Conservation (phyloP, 2,113 vertebrate species). For the Hypanus sabinus region DNA sequence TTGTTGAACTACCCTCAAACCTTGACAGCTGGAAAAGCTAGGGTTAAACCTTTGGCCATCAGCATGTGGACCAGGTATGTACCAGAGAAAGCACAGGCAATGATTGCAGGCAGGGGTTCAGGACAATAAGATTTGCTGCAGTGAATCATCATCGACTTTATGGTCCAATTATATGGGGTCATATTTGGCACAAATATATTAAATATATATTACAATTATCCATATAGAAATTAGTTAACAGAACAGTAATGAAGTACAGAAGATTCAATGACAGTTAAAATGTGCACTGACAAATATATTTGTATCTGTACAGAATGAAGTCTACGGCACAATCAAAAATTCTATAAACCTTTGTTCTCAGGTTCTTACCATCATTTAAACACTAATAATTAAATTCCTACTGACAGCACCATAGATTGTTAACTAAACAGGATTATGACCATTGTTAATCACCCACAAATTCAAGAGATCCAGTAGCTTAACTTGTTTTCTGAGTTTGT, state of each 20-base stretch:
- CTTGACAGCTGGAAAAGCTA: too few relatives aligned
- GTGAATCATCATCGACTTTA: background rate
- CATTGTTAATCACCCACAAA: background rate
- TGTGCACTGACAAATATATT: background rate
- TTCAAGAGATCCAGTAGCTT: background rate
- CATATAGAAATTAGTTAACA: background rate
- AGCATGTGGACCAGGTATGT: too few relatives aligned
- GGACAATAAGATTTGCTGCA: too few relatives aligned
- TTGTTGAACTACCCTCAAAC: too few relatives aligned
- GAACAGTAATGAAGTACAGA: background rate
- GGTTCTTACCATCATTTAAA: conserved; percentile 1
- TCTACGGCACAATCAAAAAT: background rate
- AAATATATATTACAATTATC: background rate
- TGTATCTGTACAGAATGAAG: conserved; percentile 11
- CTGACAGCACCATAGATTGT: background rate
- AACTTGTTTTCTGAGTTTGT: background rate
- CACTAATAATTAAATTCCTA: background rate
- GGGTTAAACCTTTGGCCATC: too few relatives aligned
- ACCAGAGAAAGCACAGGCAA: too few relatives aligned
- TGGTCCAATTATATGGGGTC: background rate
- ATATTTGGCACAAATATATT: conserved; percentile 14
- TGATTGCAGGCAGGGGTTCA: too few relatives aligned
- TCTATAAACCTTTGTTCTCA: background rate
- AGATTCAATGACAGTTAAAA: background rate
- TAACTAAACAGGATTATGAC: background rate